Percentiles rank a stretch among this genome's conserved stretches.
These are phyloP conservation scores for Clarias fuscus DNA, from an alignment of 2,797 vertebrate species.

Conservation along the genomic window DNA sequence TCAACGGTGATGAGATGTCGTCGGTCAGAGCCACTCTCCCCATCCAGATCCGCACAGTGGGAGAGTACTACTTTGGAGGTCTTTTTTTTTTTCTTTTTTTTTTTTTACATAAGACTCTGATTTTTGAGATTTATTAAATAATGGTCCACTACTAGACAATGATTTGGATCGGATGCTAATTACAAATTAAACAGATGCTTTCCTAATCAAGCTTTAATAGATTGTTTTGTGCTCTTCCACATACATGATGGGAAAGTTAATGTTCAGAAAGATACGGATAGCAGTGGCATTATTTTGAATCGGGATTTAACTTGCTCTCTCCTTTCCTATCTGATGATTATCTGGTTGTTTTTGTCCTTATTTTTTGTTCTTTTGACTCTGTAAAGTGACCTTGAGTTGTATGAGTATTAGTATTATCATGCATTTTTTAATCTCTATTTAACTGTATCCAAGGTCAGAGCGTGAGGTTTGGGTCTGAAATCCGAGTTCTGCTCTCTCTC, in stretches of 20 bases:
- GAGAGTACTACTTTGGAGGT: conserved; percentile 95
- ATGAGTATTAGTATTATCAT: not conserved
- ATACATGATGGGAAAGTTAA: not conserved
- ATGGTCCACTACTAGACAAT: not conserved
- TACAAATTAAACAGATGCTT: not conserved
- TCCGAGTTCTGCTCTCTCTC: not conserved
- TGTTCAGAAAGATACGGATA: not conserved
- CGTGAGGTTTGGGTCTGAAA: not conserved
- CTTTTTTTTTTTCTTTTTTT: conserved; percentile 36
- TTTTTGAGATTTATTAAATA: not conserved
- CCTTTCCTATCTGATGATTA: too few species aligned
- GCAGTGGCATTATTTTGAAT: not conserved
- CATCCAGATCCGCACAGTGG: conserved; percentile 87
- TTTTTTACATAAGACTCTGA: not conserved
- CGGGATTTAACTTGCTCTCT: not conserved
- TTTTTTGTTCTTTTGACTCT: not conserved
- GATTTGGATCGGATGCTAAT: not conserved
- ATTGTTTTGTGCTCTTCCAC: not conserved
- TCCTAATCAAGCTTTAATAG: not conserved
- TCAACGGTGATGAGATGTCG: conserved; percentile 93
- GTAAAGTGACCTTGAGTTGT: not conserved
- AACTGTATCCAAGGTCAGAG: not conserved
- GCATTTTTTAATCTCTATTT: not conserved
- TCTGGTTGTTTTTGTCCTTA: not conserved
- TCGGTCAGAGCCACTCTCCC: conserved; percentile 90